Evolutionary conservation across 2,797 vertebrate genomes (phyloP).

Genomic region (Rhinophrynus dorsalis): DNA sequence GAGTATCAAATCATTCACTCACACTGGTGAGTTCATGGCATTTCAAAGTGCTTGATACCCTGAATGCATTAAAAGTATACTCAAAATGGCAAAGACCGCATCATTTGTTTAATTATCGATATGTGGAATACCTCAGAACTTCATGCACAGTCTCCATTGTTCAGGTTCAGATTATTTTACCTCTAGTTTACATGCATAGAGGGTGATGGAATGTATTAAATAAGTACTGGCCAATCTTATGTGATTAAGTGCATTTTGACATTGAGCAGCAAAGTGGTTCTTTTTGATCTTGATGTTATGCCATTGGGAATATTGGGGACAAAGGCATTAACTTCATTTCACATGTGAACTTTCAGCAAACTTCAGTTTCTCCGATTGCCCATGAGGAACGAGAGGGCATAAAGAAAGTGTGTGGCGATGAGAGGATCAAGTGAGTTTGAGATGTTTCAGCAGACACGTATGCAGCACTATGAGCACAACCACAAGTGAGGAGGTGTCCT

Average conservation of each 20-base stretch:
- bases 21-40: neutral
- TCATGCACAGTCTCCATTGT: constrained; percentile 24
- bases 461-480: constrained; percentile 72
- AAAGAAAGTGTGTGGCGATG: neutral
- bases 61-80: constrained; percentile 9
- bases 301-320: neutral
- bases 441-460: constrained; percentile 67
- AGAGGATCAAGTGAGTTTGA: constrained; percentile 4
- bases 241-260: constrained; percentile 27
- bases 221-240: constrained; percentile 24
- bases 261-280: neutral
- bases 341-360: neutral
- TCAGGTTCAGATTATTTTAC: constrained; percentile 8
- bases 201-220: constrained; percentile 14
- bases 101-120: constrained; percentile 4
- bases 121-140: constrained; percentile 7
- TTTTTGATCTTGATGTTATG: neutral
- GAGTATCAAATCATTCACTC: neutral
- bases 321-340: neutral
- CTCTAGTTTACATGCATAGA: constrained; percentile 38
- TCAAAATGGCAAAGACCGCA: neutral
- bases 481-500: constrained; percentile 64
- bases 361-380: neutral
- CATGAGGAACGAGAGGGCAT: constrained; percentile 10
- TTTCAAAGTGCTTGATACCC: constrained; percentile 32